Evolutionary conservation across 2,888 invertebrate species (phyloP).

Genomic region (Cotesia congregata): DNA sequence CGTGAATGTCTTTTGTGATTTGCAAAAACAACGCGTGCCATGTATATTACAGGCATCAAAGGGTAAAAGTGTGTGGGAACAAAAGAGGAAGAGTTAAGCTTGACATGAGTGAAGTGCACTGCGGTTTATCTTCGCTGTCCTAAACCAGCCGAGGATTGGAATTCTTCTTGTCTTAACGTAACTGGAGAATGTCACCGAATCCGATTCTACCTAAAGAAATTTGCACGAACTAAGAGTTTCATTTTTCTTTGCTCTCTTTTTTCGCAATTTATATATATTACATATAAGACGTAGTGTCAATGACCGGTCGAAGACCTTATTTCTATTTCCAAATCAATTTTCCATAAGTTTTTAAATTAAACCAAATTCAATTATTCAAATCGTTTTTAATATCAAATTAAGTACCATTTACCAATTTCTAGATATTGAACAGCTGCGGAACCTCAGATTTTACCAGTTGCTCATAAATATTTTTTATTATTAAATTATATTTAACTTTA

Average conservation of each 20-base stretch:
- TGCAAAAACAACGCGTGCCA: constrained; percentile 33
- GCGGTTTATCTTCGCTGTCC: constrained; percentile 27
- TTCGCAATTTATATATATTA: background rate
- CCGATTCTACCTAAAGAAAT: constrained; percentile 34
- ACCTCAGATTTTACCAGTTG: background rate
- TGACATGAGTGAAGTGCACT: constrained; percentile 19
- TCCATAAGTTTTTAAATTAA: background rate
- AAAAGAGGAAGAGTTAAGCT: background rate
- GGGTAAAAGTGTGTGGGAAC: background rate
- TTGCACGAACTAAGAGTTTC: constrained; percentile 13
- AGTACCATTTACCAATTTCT: background rate
- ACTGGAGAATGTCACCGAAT: constrained; percentile 34
- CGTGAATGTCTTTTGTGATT: constrained; percentile 23
- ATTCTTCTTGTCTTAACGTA: constrained; percentile 34
- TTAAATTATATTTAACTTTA: background rate
- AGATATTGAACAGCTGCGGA: background rate
- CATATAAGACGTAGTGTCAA: constrained; percentile 12
- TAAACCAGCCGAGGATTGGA: constrained; percentile 33
- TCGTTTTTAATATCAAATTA: background rate
- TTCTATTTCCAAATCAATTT: background rate
- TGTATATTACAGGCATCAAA: constrained; percentile 29
- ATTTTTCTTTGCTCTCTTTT: constrained; percentile 24
- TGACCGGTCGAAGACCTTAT: constrained; percentile 25
- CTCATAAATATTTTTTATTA: background rate
- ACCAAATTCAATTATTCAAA: constrained; percentile 7